Evolutionary conservation across 1,140 invertebrate species (phyloP), one percentile per base, ranked within the genome.

Genomic region (Himalopsyche phryganea): DNA sequence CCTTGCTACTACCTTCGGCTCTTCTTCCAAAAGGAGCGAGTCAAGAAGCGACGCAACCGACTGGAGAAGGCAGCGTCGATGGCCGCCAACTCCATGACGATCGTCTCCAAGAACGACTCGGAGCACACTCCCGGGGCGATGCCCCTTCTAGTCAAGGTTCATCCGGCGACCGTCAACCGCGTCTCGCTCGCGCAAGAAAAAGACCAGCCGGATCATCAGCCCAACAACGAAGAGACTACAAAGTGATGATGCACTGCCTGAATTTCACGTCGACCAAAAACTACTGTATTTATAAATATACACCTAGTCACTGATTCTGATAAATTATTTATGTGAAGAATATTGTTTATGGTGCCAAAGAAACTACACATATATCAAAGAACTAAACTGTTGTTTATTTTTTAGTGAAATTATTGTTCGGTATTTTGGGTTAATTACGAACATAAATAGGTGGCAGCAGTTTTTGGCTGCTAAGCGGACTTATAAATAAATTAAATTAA

Each of bases 1-100:
- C 87, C 89, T 1, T 88, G 88, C 61, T 87, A 90, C 66, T 92
- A 91, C 70, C 80, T 91, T 11, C 75, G 88, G 55, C 71, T 90
- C 10, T 88, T 88, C 73, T 86, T 90, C 71, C 84, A 89, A 67
- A 79, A 81, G 42, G 80, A 84, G 56, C 75, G 79, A 40, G 72
- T 72, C 38, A 85, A 83, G 70, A 85, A 84, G 67, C 69, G 79
- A 55, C 74, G 74, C 11, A 73, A 67, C 57, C 70, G 70, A 36
- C 67, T 76, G 10, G 54, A 75, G 5, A 67, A 70, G 0, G 63
- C 66, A 7, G 60, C 71, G 0, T 67, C 14, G 17, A 53, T 40
- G 7, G 14, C 38, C 33, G 17, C 45, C 3, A 67, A 70, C 0
- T 61, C 66, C 10, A 59, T 70, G 0, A 67, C 14, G 28, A 53